Conservation (phyloP, 2,113 vertebrate genomes). For the Ageneiosus marmoratus region DNA sequence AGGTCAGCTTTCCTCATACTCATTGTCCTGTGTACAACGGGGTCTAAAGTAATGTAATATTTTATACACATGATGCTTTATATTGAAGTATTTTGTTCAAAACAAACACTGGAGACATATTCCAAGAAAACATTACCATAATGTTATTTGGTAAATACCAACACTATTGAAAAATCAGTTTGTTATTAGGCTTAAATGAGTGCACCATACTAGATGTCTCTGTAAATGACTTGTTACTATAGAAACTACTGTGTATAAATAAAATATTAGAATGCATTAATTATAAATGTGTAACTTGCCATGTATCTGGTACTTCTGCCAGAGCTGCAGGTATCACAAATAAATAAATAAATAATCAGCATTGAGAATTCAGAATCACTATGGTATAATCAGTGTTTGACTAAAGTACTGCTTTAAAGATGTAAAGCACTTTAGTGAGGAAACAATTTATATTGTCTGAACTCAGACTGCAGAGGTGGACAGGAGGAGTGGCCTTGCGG, state of each 20-base stretch:
- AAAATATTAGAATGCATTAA: not conserved
- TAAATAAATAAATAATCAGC: not conserved
- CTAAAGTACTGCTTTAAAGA: not conserved
- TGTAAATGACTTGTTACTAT: not conserved
- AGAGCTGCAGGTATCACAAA: not conserved
- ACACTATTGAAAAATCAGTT: not conserved
- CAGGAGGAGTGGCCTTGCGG: slow-evolving; percentile 77
- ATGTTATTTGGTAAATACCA: not conserved
- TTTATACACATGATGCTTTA: not conserved
- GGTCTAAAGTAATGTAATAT: not conserved
- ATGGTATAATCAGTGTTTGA: not conserved
- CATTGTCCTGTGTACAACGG: not conserved
- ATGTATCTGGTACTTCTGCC: not conserved
- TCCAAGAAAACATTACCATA: not conserved
- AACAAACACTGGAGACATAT: not conserved
- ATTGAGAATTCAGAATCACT: not conserved
- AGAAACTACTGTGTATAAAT: no score
- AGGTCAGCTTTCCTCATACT: slow-evolving; percentile 64
- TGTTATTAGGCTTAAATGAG: not conserved
- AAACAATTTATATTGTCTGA: not conserved
- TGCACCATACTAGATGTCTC: not conserved
- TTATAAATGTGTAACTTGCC: not conserved
- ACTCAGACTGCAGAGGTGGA: slow-evolving; percentile 75
- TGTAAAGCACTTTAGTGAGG: no score
- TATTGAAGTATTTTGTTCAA: not conserved